Conservation (phyloP, 2,888 invertebrate genomes). For the Trypoxylon attenuatum region DNA sequence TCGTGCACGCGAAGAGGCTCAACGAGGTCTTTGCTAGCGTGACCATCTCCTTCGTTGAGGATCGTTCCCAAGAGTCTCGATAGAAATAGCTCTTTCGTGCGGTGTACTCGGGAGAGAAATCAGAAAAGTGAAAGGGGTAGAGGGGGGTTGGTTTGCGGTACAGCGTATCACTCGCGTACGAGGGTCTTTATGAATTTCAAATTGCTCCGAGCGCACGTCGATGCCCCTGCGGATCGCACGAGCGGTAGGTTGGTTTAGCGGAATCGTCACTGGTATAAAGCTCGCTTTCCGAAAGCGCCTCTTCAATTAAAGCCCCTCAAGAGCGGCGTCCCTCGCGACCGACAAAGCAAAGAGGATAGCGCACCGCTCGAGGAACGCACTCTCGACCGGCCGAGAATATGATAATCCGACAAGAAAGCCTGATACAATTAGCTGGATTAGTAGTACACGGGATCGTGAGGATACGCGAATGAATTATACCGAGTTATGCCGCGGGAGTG, state of each 20-base stretch:
- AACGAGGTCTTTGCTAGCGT: too few species aligned
- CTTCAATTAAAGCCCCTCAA: neutral
- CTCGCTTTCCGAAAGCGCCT: neutral
- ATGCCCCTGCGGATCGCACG: too few species aligned
- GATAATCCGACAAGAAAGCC: neutral
- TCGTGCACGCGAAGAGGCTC: too few species aligned
- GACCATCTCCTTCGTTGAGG: too few species aligned
- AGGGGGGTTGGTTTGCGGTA: too few species aligned
- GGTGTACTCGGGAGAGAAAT: too few species aligned
- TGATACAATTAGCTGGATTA: slow-evolving; percentile 24
- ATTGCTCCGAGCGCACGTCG: too few species aligned
- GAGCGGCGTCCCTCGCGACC: neutral
- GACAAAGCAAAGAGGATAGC: too few species aligned
- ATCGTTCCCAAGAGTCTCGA: too few species aligned
- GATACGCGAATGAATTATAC: slow-evolving; percentile 25
- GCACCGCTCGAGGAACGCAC: neutral
- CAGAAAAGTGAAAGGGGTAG: too few species aligned
- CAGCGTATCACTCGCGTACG: too few species aligned
- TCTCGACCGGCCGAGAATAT: neutral
- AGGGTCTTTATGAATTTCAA: neutral
- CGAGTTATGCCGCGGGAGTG: slow-evolving; percentile 10
- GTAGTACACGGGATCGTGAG: neutral
- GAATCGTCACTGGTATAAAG: neutral
- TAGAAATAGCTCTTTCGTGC: too few species aligned
- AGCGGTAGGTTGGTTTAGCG: neutral